Conservation (phyloP, 2,888 invertebrate species). For the Villa cingulata region DNA sequence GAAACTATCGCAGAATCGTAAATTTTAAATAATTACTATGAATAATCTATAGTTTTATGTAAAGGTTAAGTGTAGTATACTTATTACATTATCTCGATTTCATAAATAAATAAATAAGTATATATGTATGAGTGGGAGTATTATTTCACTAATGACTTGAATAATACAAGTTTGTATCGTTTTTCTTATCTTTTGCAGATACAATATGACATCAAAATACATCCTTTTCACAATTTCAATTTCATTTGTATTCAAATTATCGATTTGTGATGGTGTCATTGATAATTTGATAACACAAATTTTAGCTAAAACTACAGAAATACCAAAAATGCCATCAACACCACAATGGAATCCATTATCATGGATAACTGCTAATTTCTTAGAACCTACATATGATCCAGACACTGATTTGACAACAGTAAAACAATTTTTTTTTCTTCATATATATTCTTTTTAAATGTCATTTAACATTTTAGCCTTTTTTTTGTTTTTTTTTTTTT, state of each 20-base stretch:
- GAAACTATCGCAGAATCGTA: too few relatives aligned
- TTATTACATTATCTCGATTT: too few relatives aligned
- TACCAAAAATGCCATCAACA: constrained; percentile 1
- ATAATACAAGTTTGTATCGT: background rate
- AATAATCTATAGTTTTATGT: too few relatives aligned
- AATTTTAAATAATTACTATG: too few relatives aligned
- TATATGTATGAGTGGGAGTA: too few relatives aligned
- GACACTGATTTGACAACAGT: constrained; percentile 13
- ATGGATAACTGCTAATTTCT: constrained; percentile 11
- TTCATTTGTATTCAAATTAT: background rate
- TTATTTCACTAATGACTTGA: too few relatives aligned
- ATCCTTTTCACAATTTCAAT: too few relatives aligned
- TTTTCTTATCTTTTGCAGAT: too few relatives aligned
- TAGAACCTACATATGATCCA: constrained; percentile 11
- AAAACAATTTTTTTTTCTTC: too few relatives aligned
- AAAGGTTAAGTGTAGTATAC: too few relatives aligned
- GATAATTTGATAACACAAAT: constrained; percentile 9
- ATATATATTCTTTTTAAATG: background rate
- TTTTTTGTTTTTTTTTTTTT: background rate
- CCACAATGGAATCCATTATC: constrained; percentile 10
- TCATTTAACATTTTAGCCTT: background rate
- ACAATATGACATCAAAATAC: too few relatives aligned
- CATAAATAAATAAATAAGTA: too few relatives aligned
- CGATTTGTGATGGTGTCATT: constrained; percentile 5
- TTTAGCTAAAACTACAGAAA: constrained; percentile 5